phyloP scores from a whole-genome alignment of 1,140 invertebrate species.

The Aphelinus certus region DNA sequence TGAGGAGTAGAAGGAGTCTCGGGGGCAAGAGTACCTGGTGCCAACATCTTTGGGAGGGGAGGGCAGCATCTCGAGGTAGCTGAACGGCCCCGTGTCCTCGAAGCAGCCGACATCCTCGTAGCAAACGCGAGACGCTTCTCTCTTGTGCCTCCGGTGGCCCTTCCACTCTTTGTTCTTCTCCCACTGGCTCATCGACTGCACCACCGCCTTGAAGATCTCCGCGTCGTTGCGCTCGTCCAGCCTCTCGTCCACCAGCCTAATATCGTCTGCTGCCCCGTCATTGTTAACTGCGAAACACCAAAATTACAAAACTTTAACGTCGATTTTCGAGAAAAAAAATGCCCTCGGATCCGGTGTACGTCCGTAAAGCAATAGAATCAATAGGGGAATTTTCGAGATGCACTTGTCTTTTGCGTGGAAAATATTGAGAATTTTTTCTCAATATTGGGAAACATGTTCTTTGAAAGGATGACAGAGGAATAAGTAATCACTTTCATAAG shows the following conservation, averaged over 20 bases:
- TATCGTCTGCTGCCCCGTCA: slow-evolving; percentile 52
- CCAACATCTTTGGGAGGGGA: slow-evolving; percentile 87
- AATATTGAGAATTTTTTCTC: too few relatives aligned
- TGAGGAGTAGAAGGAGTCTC: too few relatives aligned
- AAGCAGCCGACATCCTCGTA: slow-evolving; percentile 95
- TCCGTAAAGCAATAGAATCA: too few relatives aligned
- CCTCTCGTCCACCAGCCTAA: slow-evolving; percentile 61
- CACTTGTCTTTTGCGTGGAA: too few relatives aligned
- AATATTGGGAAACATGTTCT: too few relatives aligned
- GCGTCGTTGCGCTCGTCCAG: slow-evolving; percentile 68
- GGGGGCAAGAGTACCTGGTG: slow-evolving; percentile 69
- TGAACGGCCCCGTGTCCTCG: slow-evolving; percentile 89
- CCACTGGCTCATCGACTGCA: slow-evolving; percentile 69
- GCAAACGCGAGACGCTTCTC: slow-evolving; percentile 81
- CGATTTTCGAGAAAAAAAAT: too few relatives aligned
- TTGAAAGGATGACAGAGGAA: too few relatives aligned
- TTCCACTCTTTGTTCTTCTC: slow-evolving; percentile 53
- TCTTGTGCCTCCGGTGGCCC: slow-evolving; percentile 57
- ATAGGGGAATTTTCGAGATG: too few relatives aligned
- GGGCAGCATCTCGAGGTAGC: slow-evolving; percentile 89
- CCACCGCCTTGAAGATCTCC: slow-evolving; percentile 68
- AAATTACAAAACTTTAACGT: too few relatives aligned
- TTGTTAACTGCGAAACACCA: slow-evolving; percentile 46
- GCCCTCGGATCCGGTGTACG: too few relatives aligned
- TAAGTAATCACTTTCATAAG: too few relatives aligned